phyloP scores from a whole-genome alignment of 2,797 vertebrate genomes.

The Simalia tracyae region DNA sequence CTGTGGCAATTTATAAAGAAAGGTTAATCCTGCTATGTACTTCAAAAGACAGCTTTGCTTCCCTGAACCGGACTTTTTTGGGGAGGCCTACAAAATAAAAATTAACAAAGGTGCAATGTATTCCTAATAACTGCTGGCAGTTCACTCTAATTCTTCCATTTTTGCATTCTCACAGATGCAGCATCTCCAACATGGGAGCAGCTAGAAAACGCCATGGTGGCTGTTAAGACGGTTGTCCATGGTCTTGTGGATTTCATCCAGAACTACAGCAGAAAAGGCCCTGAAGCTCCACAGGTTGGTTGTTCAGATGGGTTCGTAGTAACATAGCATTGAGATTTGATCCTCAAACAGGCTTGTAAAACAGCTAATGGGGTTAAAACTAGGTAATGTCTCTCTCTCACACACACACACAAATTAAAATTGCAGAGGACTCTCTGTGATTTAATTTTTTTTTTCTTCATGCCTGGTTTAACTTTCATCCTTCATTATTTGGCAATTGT shows the following conservation, averaged over 20 bases:
- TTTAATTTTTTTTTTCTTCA: not conserved
- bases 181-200: constrained; percentile 90
- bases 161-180: constrained; percentile 75
- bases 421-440: not conserved
- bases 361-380: not conserved
- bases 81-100: not conserved
- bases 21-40: not conserved
- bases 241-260: constrained; percentile 96
- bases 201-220: constrained; percentile 90
- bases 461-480: not conserved
- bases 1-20: not conserved
- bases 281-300: constrained; percentile 89
- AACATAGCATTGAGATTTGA: not conserved
- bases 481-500: not conserved
- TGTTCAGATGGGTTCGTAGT: not conserved
- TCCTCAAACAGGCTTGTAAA: not conserved
- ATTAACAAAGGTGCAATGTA: not conserved
- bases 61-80: not conserved
- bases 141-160: not conserved
- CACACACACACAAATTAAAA: not conserved
- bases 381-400: not conserved
- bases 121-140: not conserved
- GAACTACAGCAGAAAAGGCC: constrained; percentile 94
- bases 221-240: constrained; percentile 92
- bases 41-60: not conserved